Evolutionary conservation across 2,113 vertebrate species (phyloP).

Genomic region (Lampris megalopsis): DNA sequence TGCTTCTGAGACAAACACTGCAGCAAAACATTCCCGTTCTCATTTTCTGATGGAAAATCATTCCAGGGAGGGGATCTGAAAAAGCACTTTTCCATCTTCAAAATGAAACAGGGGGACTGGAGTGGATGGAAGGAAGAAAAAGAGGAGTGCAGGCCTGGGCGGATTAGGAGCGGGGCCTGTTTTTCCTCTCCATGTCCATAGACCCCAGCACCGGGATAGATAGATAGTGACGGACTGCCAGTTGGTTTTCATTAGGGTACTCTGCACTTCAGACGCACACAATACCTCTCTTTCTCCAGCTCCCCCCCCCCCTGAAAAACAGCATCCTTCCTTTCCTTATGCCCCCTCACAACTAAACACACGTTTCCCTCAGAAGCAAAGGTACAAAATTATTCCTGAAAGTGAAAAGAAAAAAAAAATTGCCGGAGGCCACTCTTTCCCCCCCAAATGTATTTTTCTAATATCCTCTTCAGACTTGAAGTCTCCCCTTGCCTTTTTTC

Average conservation of each 20-base stretch:
- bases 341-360: constrained; percentile 48
- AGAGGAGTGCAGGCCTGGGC: constrained; percentile 52
- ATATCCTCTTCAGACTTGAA: constrained; percentile 85
- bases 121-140: constrained; percentile 32
- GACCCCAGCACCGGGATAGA: constrained; percentile 66
- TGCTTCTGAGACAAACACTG: not conserved
- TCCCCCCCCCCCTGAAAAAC: constrained; percentile 1
- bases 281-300: constrained; percentile 25
- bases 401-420: constrained; percentile 58
- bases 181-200: constrained; percentile 73
- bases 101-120: constrained; percentile 51
- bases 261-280: constrained; percentile 66
- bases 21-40: not conserved
- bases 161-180: constrained; percentile 70
- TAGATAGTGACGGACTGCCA: constrained; percentile 82
- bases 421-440: constrained; percentile 72
- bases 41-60: constrained; percentile 24
- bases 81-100: constrained; percentile 51
- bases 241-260: constrained; percentile 83
- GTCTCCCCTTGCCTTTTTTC: constrained; percentile 77
- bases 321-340: constrained; percentile 39
- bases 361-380: constrained; percentile 72
- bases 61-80: constrained; percentile 28
- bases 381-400: constrained; percentile 80
- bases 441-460: constrained; percentile 82